Evolutionary conservation across 2,113 vertebrate genomes (phyloP), one percentile per base, ranked within the genome.

Genomic region (Xenus cinereus): DNA sequence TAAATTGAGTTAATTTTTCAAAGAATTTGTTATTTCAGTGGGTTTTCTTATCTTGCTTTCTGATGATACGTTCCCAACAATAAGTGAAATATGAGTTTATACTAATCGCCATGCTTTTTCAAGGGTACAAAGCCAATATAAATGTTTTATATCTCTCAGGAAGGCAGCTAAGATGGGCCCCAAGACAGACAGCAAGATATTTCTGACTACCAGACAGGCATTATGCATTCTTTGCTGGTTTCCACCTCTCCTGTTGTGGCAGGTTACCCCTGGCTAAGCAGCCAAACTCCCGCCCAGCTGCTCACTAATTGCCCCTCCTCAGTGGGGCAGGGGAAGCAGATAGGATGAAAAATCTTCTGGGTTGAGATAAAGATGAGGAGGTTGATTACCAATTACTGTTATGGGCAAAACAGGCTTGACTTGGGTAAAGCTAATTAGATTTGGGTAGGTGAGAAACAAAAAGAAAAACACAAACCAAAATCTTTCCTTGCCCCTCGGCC

Each of bases 191-290:
- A 76, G 32, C 0, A 3, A 87, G 60, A 8, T n/a, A 62, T 41
- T 89, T 89, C 22, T 54, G 22, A 54, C 37, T 53, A 30, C 27
- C 23, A 68, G 27, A 12, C 0, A 0, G 14, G 9, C 0, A 0
- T 74, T 81, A 77, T 12, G 4, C 10, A 22, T 39, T 80, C 51
- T 81, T 68, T 73, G 8, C 10, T 33, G 41, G 28, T 73, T 88
- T 57, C 45, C 33, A 73, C 27, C 43, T 88, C 33, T 68, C 68
- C 33, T 90, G 15, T 10, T 39, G 45, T 27, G 39, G 16, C 23
- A 43, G 27, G 50, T 78, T 91, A 43, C 18, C 37, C 15, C 5
- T 63, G 27, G 11, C 27, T 35, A 57, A 62, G 11, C 41, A 90
- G 30, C 14, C 37, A 53, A 54, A 63, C 4, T 1, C 28, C 46